A percentile compares a stretch with the other conserved stretches of the same genome.
These are phyloP conservation scores for Gopherus evgoodei DNA, from an alignment of 2,113 vertebrate species.

Conservation along the genomic window DNA sequence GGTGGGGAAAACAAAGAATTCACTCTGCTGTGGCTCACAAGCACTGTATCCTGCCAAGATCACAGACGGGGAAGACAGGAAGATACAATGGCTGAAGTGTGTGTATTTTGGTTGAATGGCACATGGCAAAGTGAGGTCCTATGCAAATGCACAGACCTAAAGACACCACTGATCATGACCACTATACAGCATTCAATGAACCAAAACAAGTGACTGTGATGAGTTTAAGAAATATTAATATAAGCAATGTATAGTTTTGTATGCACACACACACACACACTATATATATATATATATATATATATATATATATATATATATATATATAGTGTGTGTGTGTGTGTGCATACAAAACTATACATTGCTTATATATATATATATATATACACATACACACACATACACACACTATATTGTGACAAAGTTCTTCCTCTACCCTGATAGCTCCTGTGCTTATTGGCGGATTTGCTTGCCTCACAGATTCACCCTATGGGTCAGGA, in stretches of 20 bases:
- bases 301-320: no score
- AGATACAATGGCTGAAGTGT: not conserved
- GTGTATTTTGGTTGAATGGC: not conserved
- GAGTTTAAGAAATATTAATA: not conserved
- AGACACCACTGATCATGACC: not conserved
- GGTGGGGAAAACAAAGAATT: not conserved
- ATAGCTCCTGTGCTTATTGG: no score
- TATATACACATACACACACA: not conserved
- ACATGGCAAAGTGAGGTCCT: not conserved
- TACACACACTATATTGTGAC: no score
- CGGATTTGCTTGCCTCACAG: no score
- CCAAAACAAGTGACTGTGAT: not conserved
- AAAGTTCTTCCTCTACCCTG: no score
- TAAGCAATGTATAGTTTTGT: not conserved
- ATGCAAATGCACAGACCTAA: not conserved
- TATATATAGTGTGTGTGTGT: no score
- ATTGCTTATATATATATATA: no score
- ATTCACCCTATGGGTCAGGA: no score
- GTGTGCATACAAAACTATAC: no score
- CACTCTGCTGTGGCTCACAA: not conserved
- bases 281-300: no score
- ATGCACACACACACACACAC: not conserved
- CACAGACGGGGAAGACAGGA: not conserved
- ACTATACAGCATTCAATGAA: not conserved
- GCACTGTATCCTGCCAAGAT: not conserved